Percentiles rank a stretch among this genome's conserved stretches.
These are phyloP conservation scores for Synanthedon tipuliformis DNA, from an alignment of 2,888 invertebrate species.

Conservation along the genomic window DNA sequence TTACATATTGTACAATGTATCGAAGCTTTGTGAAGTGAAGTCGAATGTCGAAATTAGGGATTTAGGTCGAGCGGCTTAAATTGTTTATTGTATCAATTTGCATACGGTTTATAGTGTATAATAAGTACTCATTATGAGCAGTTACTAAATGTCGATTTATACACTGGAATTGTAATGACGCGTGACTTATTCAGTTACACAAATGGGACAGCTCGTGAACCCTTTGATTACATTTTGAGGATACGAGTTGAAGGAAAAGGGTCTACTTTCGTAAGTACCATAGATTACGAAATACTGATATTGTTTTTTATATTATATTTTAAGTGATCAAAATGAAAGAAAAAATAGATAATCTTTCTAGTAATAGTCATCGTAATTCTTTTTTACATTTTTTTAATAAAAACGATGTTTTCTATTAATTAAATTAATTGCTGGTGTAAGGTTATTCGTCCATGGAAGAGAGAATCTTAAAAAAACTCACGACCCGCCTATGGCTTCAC, in stretches of 20 bases:
- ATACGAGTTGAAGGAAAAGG: neutral
- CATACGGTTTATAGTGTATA: neutral
- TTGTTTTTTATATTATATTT: too few relatives aligned
- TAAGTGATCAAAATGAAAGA: too few relatives aligned
- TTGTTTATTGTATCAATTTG: neutral
- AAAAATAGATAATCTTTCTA: too few relatives aligned
- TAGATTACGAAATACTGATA: neutral
- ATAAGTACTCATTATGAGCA: neutral
- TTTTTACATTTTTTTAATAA: too few relatives aligned
- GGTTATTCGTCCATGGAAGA: neutral
- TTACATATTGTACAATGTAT: constrained; percentile 10
- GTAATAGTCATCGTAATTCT: too few relatives aligned
- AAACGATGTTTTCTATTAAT: too few relatives aligned
- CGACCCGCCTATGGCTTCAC: neutral
- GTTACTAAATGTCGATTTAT: too few relatives aligned
- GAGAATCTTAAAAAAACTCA: neutral
- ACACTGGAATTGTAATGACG: too few relatives aligned
- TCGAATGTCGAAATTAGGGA: constrained; percentile 31
- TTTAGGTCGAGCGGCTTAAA: constrained; percentile 8
- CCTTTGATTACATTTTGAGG: neutral
- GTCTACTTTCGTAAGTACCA: neutral
- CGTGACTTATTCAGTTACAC: too few relatives aligned
- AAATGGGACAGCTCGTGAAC: too few relatives aligned
- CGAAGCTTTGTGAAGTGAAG: constrained; percentile 17
- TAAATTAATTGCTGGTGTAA: too few relatives aligned